phyloP scores from a whole-genome alignment of 2,797 vertebrate genomes.

The Sphenopsis melanotis region DNA sequence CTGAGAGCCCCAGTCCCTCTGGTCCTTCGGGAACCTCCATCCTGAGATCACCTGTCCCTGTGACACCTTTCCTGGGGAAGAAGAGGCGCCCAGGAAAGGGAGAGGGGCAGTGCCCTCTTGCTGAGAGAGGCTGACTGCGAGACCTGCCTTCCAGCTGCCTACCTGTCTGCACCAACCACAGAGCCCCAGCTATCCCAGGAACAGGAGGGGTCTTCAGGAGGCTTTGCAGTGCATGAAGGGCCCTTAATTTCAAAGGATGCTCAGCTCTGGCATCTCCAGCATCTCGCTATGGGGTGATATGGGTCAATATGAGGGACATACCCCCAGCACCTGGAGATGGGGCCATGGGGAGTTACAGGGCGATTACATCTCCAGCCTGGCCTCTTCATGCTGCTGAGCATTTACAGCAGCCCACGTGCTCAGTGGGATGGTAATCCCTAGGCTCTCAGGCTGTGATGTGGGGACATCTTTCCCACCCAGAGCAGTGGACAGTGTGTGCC shows the following conservation, averaged over 20 bases:
- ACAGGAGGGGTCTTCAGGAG: neutral
- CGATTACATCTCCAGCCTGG: neutral
- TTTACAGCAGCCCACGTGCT: neutral
- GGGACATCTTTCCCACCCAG: neutral
- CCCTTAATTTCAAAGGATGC: neutral
- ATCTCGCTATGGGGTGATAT: neutral
- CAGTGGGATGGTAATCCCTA: neutral
- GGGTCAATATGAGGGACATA: neutral
- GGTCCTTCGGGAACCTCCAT: neutral
- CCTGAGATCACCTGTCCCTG: neutral
- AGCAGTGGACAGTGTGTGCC: neutral
- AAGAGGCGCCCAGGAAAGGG: neutral
- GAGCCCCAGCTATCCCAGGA: neutral
- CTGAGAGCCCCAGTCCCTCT: neutral
- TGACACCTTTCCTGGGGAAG: neutral
- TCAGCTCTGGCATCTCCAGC: neutral
- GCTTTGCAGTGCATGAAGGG: neutral
- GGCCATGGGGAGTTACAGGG: neutral
- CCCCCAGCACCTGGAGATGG: neutral
- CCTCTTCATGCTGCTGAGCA: neutral
- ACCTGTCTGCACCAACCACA: neutral
- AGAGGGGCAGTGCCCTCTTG: neutral
- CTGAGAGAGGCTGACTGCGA: neutral
- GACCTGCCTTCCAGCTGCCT: neutral
- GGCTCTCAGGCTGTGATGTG: neutral